These are phyloP conservation scores for Charaxes varanes DNA, from an alignment of 1,140 invertebrate species.

Conservation along the genomic window DNA sequence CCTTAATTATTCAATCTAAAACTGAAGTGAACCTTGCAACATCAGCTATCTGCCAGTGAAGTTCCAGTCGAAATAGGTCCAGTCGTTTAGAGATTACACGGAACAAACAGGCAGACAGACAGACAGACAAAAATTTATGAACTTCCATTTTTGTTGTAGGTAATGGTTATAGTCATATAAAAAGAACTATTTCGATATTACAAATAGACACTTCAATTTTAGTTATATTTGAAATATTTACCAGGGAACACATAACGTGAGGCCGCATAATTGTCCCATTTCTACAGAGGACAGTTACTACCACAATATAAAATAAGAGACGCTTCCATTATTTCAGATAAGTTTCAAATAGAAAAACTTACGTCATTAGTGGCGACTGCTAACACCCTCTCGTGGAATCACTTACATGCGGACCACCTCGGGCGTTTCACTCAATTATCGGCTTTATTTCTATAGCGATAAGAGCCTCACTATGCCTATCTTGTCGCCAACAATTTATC, in stretches of 20 bases:
- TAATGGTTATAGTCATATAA: too few relatives aligned
- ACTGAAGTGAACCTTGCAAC: too few relatives aligned
- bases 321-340: slow-evolving; percentile 15
- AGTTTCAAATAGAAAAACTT: slow-evolving; percentile 50
- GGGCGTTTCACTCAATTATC: slow-evolving; percentile 5
- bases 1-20: too few relatives aligned
- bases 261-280: not conserved
- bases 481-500: slow-evolving; percentile 12
- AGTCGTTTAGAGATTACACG: too few relatives aligned
- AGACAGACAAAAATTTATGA: too few relatives aligned
- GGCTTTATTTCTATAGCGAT: slow-evolving; percentile 5
- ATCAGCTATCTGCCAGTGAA: too few relatives aligned
- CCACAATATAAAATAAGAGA: slow-evolving; percentile 21
- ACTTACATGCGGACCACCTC: slow-evolving; percentile 12
- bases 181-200: too few relatives aligned
- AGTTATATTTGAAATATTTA: not conserved
- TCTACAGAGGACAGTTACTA: slow-evolving; percentile 3
- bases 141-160: too few relatives aligned
- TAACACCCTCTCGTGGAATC: slow-evolving; percentile 3
- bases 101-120: too few relatives aligned
- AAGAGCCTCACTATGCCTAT: slow-evolving; percentile 6
- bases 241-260: too few relatives aligned
- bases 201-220: too few relatives aligned
- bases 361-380: slow-evolving; percentile 34
- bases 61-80: too few relatives aligned